Evolutionary conservation across 37 sponge, comb jelly and placozoan species (phyloP).

Genomic region (Cladorhizidae sp.): DNA sequence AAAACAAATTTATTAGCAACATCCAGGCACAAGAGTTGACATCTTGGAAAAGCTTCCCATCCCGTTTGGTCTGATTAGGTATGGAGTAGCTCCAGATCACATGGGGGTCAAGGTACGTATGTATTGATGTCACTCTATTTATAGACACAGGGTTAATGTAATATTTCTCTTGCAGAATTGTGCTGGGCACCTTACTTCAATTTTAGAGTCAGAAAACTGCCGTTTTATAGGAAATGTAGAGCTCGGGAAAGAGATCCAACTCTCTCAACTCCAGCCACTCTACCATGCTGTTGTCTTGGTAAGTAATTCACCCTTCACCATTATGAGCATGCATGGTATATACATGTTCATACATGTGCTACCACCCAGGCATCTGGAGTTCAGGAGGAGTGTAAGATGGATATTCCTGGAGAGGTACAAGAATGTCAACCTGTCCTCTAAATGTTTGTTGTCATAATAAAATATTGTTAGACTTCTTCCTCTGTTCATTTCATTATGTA

Average conservation of each 20-base stretch:
- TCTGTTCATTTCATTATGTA: no score
- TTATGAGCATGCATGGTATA: neutral
- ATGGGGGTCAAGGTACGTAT: conserved; percentile 96
- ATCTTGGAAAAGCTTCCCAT: conserved; percentile 91
- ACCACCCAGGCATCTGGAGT: conserved; percentile 66
- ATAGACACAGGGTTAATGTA: neutral
- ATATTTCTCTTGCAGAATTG: conserved; percentile 65
- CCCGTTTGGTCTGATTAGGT: conserved; percentile 96
- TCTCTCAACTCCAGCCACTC: conserved; percentile 52
- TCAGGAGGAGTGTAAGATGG: conserved; percentile 73
- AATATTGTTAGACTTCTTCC: neutral
- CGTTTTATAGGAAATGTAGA: conserved; percentile 88
- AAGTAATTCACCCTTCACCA: neutral
- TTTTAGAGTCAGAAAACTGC: conserved; percentile 68
- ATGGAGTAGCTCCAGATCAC: conserved; percentile 98
- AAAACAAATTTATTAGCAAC: no score
- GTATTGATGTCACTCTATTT: neutral
- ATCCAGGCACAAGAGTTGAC: conserved; percentile 69
- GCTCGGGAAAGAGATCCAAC: conserved; percentile 74
- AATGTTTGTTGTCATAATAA: neutral
- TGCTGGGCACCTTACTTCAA: conserved; percentile 76
- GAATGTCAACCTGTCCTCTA: neutral
- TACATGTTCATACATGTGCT: neutral
- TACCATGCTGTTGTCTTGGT: conserved; percentile 94
- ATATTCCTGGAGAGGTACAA: conserved; percentile 89